A percentile compares a stretch with the other conserved stretches of the same genome.
Conservation (phyloP, 30 jellyfish, hydroid and myxozoan species). For the Hydractinia echinata region DNA sequence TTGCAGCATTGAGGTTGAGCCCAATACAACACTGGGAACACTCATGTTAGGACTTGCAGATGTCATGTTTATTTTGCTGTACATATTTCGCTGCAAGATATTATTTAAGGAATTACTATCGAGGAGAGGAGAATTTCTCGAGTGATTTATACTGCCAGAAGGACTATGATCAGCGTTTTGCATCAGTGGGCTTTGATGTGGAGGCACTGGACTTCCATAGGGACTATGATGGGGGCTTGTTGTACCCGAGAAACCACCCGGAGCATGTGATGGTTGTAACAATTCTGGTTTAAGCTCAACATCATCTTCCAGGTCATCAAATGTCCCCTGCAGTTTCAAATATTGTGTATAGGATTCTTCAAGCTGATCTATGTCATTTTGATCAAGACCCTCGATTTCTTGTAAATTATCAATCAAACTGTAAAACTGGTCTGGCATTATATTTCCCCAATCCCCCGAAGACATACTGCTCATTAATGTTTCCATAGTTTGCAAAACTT, state of each 20-base stretch:
- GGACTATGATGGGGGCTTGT: constrained; percentile 79
- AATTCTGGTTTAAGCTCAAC: constrained; percentile 38
- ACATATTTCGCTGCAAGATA: constrained; percentile 20
- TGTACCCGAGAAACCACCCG: constrained; percentile 20
- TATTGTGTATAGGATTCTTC: constrained; percentile 76
- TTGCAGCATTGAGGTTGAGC: constrained; percentile 4
- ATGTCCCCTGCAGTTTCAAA: constrained; percentile 59
- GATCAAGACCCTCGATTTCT: constrained; percentile 83
- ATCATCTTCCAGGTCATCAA: constrained; percentile 45
- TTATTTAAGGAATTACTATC: neutral
- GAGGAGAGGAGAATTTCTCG: constrained; percentile 9
- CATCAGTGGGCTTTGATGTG: constrained; percentile 20
- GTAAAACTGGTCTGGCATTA: constrained; percentile 80
- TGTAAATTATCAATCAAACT: constrained; percentile 77
- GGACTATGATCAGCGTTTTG: constrained; percentile 14
- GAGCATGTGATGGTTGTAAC: constrained; percentile 32
- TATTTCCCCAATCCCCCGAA: constrained; percentile 70
- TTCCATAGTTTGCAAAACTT: constrained; percentile 76
- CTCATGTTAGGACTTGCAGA: neutral
- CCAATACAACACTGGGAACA: neutral
- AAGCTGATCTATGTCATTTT: constrained; percentile 61
- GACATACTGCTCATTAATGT: constrained; percentile 76
- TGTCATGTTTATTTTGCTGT: neutral
- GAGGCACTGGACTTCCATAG: constrained; percentile 24
- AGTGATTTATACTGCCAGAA: neutral